phyloP scores from a whole-genome alignment of 2,113 vertebrate genomes.

The Phainopepla nitens region DNA sequence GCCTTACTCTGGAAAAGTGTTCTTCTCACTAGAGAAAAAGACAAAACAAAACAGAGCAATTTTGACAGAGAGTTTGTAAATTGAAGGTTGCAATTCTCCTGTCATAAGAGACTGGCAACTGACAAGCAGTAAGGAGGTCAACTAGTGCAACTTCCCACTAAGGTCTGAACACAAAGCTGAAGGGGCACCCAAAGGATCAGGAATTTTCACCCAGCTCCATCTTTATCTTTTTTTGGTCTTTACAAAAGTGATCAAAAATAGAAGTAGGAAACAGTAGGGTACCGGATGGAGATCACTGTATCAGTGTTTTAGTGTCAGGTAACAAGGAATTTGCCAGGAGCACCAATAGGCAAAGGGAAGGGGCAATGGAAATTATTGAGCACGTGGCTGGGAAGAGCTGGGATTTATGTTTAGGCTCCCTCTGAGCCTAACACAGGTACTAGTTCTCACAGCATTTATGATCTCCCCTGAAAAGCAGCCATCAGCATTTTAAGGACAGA shows the following conservation, averaged over 20 bases:
- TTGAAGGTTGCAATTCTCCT: not conserved
- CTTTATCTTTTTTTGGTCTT: not conserved
- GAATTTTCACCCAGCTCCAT: not conserved
- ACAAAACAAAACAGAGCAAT: not conserved
- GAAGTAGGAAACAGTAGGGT: not conserved
- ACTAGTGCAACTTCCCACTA: not conserved
- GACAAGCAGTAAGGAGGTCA: not conserved
- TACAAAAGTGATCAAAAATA: not conserved
- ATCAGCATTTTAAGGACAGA: not conserved
- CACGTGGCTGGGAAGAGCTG: not conserved
- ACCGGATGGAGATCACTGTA: not conserved
- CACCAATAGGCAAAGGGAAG: not conserved
- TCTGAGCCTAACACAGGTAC: not conserved
- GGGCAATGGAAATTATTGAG: not conserved
- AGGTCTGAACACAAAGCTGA: not conserved
- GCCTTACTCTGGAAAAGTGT: not conserved
- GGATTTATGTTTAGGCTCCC: not conserved
- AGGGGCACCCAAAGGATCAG: not conserved
- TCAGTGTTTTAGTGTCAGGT: not conserved
- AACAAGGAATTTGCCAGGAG: not conserved
- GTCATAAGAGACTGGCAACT: not conserved
- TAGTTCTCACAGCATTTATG: not conserved
- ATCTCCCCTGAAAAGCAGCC: not conserved
- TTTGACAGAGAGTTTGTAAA: not conserved
- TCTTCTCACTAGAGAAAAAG: not conserved